Evolutionary conservation across 2,888 invertebrate species (phyloP).

Genomic region (Pterostichus madidus): DNA sequence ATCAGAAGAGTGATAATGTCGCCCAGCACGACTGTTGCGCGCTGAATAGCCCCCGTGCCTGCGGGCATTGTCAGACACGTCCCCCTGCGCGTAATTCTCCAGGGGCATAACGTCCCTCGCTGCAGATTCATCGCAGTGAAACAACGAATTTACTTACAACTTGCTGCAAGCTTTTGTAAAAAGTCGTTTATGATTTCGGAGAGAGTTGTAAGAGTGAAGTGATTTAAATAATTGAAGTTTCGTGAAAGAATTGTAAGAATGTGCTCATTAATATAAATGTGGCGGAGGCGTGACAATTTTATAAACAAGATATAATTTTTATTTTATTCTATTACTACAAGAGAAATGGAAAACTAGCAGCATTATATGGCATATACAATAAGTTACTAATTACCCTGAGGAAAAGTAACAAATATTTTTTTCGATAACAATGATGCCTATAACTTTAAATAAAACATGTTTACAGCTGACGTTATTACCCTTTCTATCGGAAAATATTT

Average conservation of each 20-base stretch:
- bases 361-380: no score
- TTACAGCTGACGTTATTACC: no score
- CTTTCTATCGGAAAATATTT: no score
- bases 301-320: neutral
- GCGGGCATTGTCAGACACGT: slow-evolving; percentile 19
- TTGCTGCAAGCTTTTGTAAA: slow-evolving; percentile 16
- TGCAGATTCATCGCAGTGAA: slow-evolving; percentile 4
- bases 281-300: neutral
- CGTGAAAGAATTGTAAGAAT: neutral
- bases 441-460: no score
- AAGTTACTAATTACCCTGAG: no score
- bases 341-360: no score
- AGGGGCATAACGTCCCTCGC: slow-evolving; percentile 18
- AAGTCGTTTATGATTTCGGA: neutral
- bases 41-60: neutral
- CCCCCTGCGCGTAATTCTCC: neutral
- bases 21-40: slow-evolving; percentile 31
- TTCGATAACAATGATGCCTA: no score
- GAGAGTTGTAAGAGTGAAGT: neutral
- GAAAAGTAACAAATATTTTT: no score
- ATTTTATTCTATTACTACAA: no score
- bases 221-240: slow-evolving; percentile 10
- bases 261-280: slow-evolving; percentile 21
- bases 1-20: slow-evolving; percentile 42
- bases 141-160: slow-evolving; percentile 40